Conservation (phyloP, 1,140 invertebrate species). For the Mercenaria mercenaria region DNA sequence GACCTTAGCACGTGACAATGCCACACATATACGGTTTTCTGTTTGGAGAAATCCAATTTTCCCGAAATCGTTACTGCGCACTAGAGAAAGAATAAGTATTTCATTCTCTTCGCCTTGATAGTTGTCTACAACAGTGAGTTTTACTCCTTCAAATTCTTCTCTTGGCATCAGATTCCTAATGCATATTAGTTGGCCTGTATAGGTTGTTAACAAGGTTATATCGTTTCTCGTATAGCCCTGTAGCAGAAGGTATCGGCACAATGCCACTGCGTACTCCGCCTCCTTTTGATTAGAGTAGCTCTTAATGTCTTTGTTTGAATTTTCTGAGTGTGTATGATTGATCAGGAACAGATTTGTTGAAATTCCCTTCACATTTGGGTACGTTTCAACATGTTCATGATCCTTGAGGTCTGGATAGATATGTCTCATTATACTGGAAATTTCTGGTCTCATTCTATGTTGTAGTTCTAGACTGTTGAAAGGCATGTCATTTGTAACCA, state of each 20-base stretch:
- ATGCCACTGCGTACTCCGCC: constrained; percentile 74
- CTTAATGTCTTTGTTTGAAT: constrained; percentile 75
- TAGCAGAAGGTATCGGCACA: constrained; percentile 83
- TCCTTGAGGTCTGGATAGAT: constrained; percentile 85
- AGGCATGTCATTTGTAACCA: constrained; percentile 82
- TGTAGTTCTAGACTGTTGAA: constrained; percentile 79
- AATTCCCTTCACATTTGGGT: constrained; percentile 82
- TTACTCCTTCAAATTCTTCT: constrained; percentile 71
- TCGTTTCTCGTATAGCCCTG: constrained; percentile 79
- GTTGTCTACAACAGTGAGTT: constrained; percentile 91
- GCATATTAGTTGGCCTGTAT: constrained; percentile 78
- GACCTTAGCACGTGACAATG: constrained; percentile 92
- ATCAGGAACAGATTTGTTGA: constrained; percentile 84
- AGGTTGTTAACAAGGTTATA: constrained; percentile 41
- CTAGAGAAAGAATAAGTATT: constrained; percentile 93
- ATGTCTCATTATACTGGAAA: constrained; percentile 82
- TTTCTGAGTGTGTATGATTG: constrained; percentile 80
- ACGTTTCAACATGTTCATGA: constrained; percentile 76
- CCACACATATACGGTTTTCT: constrained; percentile 94
- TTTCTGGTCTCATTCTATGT: constrained; percentile 81
- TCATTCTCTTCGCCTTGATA: constrained; percentile 92
- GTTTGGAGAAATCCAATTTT: constrained; percentile 90
- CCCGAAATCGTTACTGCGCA: constrained; percentile 92
- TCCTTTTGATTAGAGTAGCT: constrained; percentile 84
- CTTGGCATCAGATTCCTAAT: constrained; percentile 78